Evolutionary conservation across 2,113 vertebrate species (phyloP), one percentile per base, ranked within the genome.

Genomic region (Salminus brasiliensis): DNA sequence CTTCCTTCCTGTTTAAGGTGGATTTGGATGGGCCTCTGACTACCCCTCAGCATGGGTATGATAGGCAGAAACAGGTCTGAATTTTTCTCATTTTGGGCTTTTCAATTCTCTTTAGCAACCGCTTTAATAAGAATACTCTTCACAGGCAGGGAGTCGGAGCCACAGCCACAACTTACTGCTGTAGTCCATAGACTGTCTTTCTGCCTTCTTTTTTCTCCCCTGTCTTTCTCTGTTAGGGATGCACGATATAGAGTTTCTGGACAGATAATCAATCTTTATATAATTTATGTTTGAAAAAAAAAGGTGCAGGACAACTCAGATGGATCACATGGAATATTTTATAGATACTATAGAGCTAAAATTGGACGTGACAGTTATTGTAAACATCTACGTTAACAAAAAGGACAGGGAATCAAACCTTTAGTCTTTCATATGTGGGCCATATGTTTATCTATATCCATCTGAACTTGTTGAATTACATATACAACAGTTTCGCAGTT

Each of bases 51-150:
- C 89, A 90, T 91, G 92, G 90, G 88, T 94, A 93, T 91, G 88
- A 92, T 91, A 92, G 91, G 91, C 91, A 94, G 92, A 55, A 91
- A 93, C 92, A 95, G 93, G 94, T 94, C 93, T 94, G 93, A 94
- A 94, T 92, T 94, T 94, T 94, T 94, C 88, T 94, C 93, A 94
- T 95, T 94, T 92, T 94, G 93, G 92, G 81, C 72, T 86, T 83
- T 80, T 77, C 49, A 39, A 45, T 87, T 85, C 76, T 87, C 32
- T 80, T 83, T 83, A 83, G 71, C 79, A 84, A 70, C 49, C 79
- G 1, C 29, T 84, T 57, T 86, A 86, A 83, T 84, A 79, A 85
- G 75, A 81, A 72, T 81, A 71, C 83, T 85, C 79, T 81, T 83
- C 81, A 82, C 84, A 86, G 78, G 81, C 83, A 73, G 73, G 72